Base-by-base conservation (phyloP, 2,113 vertebrate species). In the Danionella cerebrum region DNA sequence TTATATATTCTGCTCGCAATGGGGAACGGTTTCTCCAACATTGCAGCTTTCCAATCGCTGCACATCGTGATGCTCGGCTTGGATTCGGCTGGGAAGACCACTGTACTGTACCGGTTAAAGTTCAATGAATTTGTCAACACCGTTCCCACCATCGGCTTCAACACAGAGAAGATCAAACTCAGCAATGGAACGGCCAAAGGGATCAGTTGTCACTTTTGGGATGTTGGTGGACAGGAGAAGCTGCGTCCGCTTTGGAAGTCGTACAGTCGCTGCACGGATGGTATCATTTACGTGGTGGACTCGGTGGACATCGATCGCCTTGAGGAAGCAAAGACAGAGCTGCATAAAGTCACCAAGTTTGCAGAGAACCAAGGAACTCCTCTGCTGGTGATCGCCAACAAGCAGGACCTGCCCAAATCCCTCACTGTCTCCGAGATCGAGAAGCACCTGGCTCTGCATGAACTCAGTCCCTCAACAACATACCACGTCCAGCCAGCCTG, bases 101-200 rank as follows among this genome's bases (percentile, higher is more conserved):
- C 95, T 1, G 94, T 96, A 29, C 89, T 98, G 1, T 97, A 97
- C 83, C 85, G 94, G 55, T 82, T 98, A 35, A 95, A 97, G 88
- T 95, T 98, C 79, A 94, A 96, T 80, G 95, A 98, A 88, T 96
- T 98, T 70, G 95, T 98, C 72, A 97, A 97, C 86, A 97, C 95
- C 0, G 94, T 98, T 76, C 95, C 95, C 69, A 97, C 95, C 78
- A 98, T 98, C 76, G 94, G 95, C 39, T 98, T 98, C 87, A 98
- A 97, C 89, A 95, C 93, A 1, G 95, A 98, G 88, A 85, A 87
- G 80, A 93, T 97, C 75, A 85, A 87, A 41, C 85, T 96, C 59
- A 92, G 93, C 79, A 93, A 94, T 59, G 92, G 94, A 72, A 88
- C 92, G 39, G 91, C 94, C 74, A 88, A 93, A 70, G 93, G 94